Evolutionary conservation across 2,113 vertebrate species (phyloP).

Genomic region (Seriola dumerili): DNA sequence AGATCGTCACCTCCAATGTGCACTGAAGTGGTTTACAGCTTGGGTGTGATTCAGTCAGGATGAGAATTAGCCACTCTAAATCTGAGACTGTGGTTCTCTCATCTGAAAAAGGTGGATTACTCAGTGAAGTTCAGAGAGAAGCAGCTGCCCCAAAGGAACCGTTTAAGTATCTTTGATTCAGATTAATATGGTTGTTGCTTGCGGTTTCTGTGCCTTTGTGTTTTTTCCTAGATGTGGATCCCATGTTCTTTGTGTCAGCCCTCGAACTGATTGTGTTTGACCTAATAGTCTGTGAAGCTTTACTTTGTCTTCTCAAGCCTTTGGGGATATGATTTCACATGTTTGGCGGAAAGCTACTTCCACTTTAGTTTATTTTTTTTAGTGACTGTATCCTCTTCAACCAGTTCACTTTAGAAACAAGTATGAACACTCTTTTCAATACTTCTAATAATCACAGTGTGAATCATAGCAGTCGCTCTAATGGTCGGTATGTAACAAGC

Average conservation of each 20-base stretch:
- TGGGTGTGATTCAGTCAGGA: background rate
- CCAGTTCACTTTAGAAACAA: background rate
- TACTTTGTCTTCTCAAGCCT: background rate
- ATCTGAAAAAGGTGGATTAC: slow-evolving; percentile 3
- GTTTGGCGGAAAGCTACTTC: background rate
- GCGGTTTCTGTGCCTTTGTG: background rate
- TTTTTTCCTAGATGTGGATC: background rate
- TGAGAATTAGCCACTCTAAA: background rate
- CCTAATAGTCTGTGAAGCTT: background rate
- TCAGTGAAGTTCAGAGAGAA: background rate
- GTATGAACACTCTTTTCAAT: background rate
- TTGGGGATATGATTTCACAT: background rate
- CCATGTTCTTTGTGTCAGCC: background rate
- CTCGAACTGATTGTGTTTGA: background rate
- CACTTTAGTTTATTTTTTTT: background rate
- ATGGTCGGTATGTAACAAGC: background rate
- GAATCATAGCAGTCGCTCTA: background rate
- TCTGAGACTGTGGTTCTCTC: background rate
- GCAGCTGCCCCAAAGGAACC: background rate
- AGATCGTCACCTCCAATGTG: slow-evolving; percentile 39
- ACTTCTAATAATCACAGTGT: background rate
- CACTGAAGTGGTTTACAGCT: background rate
- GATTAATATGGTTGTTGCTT: background rate
- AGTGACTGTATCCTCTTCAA: background rate
- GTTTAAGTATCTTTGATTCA: background rate